Percentiles rank a stretch among this genome's conserved stretches.
Conservation (phyloP, 1,140 invertebrate species). For the Pseudobourletiella spinata region DNA sequence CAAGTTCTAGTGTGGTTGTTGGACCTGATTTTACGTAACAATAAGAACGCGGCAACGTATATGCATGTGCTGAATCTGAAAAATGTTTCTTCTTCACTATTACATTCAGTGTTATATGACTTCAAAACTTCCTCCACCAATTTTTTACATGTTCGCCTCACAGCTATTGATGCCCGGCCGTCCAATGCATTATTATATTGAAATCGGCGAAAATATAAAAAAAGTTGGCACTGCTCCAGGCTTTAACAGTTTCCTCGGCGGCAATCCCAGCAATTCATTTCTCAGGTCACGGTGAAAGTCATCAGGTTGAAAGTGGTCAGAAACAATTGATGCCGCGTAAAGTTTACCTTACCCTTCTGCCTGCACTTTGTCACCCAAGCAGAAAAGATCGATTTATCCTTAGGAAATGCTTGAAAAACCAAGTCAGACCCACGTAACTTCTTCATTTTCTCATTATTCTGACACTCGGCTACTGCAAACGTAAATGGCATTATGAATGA, state of each 20-base stretch:
- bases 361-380: conserved; percentile 15
- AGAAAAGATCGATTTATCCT: not conserved
- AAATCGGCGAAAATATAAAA: not conserved
- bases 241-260: conserved; percentile 6
- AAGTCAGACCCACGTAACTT: not conserved
- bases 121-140: not conserved
- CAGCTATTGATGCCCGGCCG: not conserved
- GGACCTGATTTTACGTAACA: no score
- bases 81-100: no score
- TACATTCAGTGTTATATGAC: not conserved
- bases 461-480: conserved; percentile 8
- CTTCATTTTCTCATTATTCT: conserved; percentile 2
- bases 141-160: not conserved
- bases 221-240: not conserved
- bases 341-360: conserved; percentile 6
- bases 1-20: no score
- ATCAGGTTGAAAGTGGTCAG: conserved; percentile 15
- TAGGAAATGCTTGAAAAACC: conserved; percentile 19
- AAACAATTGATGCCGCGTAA: conserved; percentile 4
- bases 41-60: no score
- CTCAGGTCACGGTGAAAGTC: conserved; percentile 22
- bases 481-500: no score
- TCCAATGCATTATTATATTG: not conserved
- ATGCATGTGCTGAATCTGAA: no score
- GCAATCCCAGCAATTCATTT: conserved; percentile 22